Base-by-base conservation (phyloP, 30 jellyfish, hydroid and myxozoan species). In the Aurelia coerulea region DNA sequence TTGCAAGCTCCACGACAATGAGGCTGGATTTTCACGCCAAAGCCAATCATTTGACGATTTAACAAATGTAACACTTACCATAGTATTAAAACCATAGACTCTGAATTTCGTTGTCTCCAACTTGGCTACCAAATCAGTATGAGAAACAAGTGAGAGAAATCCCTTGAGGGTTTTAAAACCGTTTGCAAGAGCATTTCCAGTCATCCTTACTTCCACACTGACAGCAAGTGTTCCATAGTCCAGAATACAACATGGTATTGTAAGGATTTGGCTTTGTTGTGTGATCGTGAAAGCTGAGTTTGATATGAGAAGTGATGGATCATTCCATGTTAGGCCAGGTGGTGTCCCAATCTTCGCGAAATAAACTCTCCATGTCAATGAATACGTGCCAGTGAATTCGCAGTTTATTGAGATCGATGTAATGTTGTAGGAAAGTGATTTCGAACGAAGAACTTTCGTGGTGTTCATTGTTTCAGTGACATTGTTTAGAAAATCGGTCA, bases 201-300 rank as follows among this genome's bases (percentile, higher is more conserved):
- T 53, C 50, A 83, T 68, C 17, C 51, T 31, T 31, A 72, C 73
- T 31, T 68, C 84, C 19, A 58, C 84, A 52, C 70, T 54, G 53
- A 83, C 86, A 62, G 79, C 54, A 31, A 83, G 46, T n/a, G 65
- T 46, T 34, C 92, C 92, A 62, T 83, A 83, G 51, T 60, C 76
- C 62, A 83, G 19, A 2, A 39, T 29, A 33, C 92, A 83, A 18
- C 92, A 83, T 12, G 92, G 92, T 9, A 83, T 58, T 13, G 79
- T 16, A 19, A 83, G 92, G 17, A 5, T 52, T 41, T 83, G 80
- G 58, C 58, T 46, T 41, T 56, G 39, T 39, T 42, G 70, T n/a
- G 77, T 62, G 35, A 83, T 49, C 4, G 86, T 29, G 60, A 83
- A 70, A 9, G 59, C 16, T 4, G 80, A 12, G 68, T 83, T 72